Percentiles rank a stretch among this genome's conserved stretches.
Conservation (phyloP, 2,888 invertebrate species). For the Andrena camellia region DNA sequence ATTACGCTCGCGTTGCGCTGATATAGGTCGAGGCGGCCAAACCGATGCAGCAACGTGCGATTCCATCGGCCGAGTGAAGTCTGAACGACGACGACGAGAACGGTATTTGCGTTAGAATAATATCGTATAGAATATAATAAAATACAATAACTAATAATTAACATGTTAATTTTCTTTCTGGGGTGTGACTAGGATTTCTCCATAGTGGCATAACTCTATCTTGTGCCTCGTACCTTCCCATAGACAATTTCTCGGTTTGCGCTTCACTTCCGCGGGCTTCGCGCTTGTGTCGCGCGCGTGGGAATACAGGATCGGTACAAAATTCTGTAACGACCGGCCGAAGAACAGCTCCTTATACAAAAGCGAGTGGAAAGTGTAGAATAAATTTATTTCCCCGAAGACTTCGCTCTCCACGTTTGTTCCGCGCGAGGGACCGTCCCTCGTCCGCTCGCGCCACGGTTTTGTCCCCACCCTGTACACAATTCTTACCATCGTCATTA, state of each 20-base stretch:
- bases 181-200: slow-evolving; percentile 80
- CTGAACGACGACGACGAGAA: slow-evolving; percentile 17
- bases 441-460: too few species aligned
- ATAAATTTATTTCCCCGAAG: too few species aligned
- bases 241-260: slow-evolving; percentile 57
- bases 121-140: slow-evolving; percentile 73
- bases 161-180: slow-evolving; percentile 64
- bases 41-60: slow-evolving; percentile 17
- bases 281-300: slow-evolving; percentile 58
- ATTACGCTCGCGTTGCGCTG: slow-evolving; percentile 18
- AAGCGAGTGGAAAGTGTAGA: too few species aligned
- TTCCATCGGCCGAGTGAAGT: slow-evolving; percentile 28
- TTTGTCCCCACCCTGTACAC: slow-evolving; percentile 6
- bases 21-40: slow-evolving; percentile 29
- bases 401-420: too few species aligned
- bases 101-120: slow-evolving; percentile 46
- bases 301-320: slow-evolving; percentile 36
- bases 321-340: too few species aligned
- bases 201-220: slow-evolving; percentile 74
- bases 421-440: too few species aligned
- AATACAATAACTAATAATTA: slow-evolving; percentile 77
- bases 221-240: slow-evolving; percentile 69
- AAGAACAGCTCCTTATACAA: too few species aligned
- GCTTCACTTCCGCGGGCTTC: slow-evolving; percentile 34
- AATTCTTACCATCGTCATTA: slow-evolving; percentile 51